Percentiles rank a stretch among this genome's conserved stretches.
phyloP scores from a whole-genome alignment of 2,888 invertebrate genomes.

The Aproaerema taeniolella region DNA sequence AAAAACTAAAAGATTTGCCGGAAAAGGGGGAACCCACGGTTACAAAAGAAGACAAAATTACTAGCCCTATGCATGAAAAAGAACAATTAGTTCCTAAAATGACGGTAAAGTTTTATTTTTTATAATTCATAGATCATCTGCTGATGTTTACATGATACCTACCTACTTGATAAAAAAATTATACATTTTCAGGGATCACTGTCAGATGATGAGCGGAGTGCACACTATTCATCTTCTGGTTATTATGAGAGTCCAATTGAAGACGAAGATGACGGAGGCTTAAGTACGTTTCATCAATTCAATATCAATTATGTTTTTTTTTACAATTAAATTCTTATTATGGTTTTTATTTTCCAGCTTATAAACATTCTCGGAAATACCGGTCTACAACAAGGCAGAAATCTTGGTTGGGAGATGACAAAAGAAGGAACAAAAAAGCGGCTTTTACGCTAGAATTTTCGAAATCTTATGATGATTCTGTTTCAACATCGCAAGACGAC shows the following conservation, averaged over 20 bases:
- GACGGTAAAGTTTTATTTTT: conserved; percentile 36
- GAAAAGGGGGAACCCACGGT: conserved; percentile 37
- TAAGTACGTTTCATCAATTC: conserved; percentile 59
- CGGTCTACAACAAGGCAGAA: conserved; percentile 59
- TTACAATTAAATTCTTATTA: background rate
- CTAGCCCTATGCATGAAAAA: conserved; percentile 37
- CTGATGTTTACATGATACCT: background rate
- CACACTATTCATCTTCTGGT: conserved; percentile 84
- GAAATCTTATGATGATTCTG: conserved; percentile 75
- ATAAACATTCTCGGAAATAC: conserved; percentile 72
- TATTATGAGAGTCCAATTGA: conserved; percentile 86
- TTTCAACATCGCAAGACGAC: conserved; percentile 70
- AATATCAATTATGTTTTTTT: conserved; percentile 13
- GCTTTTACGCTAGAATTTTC: conserved; percentile 87
- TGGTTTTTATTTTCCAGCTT: conserved; percentile 36
- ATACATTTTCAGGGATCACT: conserved; percentile 68
- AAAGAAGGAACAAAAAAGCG: conserved; percentile 83
- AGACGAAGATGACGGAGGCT: conserved; percentile 78
- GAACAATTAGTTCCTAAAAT: conserved; percentile 63
- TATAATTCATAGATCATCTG: background rate
- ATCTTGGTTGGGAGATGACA: conserved; percentile 83
- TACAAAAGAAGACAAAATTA: conserved; percentile 39
- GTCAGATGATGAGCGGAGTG: conserved; percentile 83
- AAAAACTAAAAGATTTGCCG: conserved; percentile 41
- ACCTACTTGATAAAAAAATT: background rate